Evolutionary conservation across 2,888 invertebrate species (phyloP), one percentile per base, ranked within the genome.

Genomic region (Hypena proboscidalis): DNA sequence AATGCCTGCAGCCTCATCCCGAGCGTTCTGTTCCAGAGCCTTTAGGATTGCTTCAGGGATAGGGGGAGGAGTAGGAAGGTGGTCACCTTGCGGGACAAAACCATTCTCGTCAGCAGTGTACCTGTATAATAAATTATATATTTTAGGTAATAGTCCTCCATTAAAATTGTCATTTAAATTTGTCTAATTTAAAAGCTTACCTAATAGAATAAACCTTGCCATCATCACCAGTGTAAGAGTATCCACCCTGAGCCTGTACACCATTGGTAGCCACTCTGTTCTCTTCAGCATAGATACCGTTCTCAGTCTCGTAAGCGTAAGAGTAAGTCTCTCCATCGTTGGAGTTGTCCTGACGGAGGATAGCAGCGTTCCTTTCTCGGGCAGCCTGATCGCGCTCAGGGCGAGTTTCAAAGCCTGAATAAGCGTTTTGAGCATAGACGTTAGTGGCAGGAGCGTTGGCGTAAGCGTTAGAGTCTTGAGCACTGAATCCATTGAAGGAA

Each of bases 221-320:
- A 67, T 90, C 89, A 61, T 90, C 89, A 42, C 89, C 90, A 51
- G 83, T 84, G 57, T 90, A 90, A n/a, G 86, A 80, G 39, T 69
- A 90, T 1, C 86, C 83, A 21, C 90, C 90, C 55, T 88, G 84
- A 53, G 88, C 85, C 39, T 79, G 80, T 0, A 89, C 90, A 10
- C 90, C 90, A 34, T 89, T 80, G 3, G 80, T 81, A 1, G 87
- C 89, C 4, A 88, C 81, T 13, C 89, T 90, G 47, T 61, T 83
- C 42, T 90, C 89, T 45, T 89, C 89, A 46, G 83, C 89, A 38
- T 62, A 68, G 17, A 90, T 90, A 1, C 89, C 90, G 46, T 90
- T 90, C 37, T 86, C 85, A 21, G 90, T 89, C 50, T 90, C 88
- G 55, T 75, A 90, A 43, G 81, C 78, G 32, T 83, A 90, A 0